Base-by-base conservation (phyloP, 2,797 vertebrate genomes). In the Synaphobranchus kaupii region DNA sequence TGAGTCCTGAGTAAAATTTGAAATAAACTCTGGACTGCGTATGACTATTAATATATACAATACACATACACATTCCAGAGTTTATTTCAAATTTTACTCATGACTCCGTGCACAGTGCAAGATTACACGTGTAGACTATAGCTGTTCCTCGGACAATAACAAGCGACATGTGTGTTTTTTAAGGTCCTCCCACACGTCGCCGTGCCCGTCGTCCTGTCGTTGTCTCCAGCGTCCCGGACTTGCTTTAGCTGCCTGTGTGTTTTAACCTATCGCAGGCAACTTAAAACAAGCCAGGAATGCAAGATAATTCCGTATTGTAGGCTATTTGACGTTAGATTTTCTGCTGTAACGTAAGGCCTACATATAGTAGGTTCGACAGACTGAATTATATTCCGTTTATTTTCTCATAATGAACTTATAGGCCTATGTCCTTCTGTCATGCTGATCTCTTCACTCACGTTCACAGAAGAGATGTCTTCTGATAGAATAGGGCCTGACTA, bases 191-290 rank as follows among this genome's bases (percentile, higher is more conserved):
- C 48, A n/a, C 25, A 82, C n/a, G 63, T 34, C 5, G 10, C 31
- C 28, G 86, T 34, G 85, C 66, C 17, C 52, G 54, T 52, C 52
- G 56, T 80, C 25, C 86, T 48, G 80, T 58, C 89, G 84, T 82
- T 86, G 88, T 91, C 90, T 13, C 92, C 89, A 84, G 92, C 95
- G 94, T 97, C 95, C 96, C 95, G 97, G 97, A 97, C 97, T 98
- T 98, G 97, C 97, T 98, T 98, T 98, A 97, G 97, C 97, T 98
- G 97, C 98, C 97, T 98, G 98, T 96, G 97, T 96, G 90, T 93
- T 94, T 89, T 86, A 90, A 95, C 39, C 91, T 93, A 94, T 93
- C 97, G 86, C 97, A 97, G 97, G 97, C 97, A 98, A 98, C 97
- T 94, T 97, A 98, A 98, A 98, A 98, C 97, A 98, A 98, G 97